Conservation (phyloP, 1,140 invertebrate genomes). For the Oscheius sp. region DNA sequence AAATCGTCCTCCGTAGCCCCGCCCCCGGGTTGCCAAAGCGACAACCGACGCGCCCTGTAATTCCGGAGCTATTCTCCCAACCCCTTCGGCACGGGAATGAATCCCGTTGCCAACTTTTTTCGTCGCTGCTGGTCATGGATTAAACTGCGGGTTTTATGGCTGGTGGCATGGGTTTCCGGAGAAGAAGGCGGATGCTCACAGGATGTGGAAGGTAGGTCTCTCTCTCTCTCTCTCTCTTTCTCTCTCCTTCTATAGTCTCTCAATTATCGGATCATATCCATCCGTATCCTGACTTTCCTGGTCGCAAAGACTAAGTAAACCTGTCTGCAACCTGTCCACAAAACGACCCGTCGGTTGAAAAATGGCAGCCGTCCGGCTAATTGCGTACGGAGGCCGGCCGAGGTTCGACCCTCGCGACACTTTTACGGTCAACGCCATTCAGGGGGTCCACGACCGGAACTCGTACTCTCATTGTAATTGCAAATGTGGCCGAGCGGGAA, state of each 20-base stretch:
- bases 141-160: slow-evolving; percentile 3
- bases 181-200: slow-evolving; percentile 6
- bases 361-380: background rate
- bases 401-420: no score
- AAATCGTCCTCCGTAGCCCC: background rate
- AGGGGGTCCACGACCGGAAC: no score
- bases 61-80: background rate
- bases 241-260: background rate
- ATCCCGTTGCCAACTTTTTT: slow-evolving; percentile 21
- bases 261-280: background rate
- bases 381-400: background rate
- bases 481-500: no score
- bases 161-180: slow-evolving; percentile 6
- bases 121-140: slow-evolving; percentile 19
- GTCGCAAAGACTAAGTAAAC: no score
- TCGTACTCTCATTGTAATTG: no score
- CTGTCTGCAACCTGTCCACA: background rate
- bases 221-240: background rate
- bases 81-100: slow-evolving; percentile 7
- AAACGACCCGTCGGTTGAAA: background rate
- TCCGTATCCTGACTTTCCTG: no score
- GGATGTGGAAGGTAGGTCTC: slow-evolving; percentile 1
- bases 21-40: no score
- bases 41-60: no score
- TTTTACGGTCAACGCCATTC: no score